Evolutionary conservation across 2,113 vertebrate species (phyloP).

Genomic region (Sander vitreus): DNA sequence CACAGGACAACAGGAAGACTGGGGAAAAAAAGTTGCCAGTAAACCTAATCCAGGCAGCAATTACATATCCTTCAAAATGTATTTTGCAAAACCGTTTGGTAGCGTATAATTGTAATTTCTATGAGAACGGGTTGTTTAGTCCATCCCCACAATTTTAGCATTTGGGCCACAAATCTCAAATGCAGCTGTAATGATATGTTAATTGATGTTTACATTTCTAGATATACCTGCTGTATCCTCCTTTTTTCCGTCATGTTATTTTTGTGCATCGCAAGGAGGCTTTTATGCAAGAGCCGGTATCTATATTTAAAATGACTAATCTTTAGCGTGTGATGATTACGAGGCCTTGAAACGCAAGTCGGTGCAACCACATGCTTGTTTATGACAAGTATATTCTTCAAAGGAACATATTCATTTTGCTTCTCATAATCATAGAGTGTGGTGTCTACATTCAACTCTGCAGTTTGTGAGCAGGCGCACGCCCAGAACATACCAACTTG

Average conservation of each 20-base stretch:
- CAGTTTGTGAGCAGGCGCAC: slow-evolving; percentile 27
- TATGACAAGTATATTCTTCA: slow-evolving; percentile 50
- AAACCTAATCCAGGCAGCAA: slow-evolving; percentile 27
- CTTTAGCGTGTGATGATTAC: slow-evolving; percentile 61
- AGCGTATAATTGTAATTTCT: slow-evolving; percentile 21
- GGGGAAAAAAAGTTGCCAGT: not conserved
- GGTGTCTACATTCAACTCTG: slow-evolving; percentile 37
- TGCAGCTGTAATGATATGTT: slow-evolving; percentile 19
- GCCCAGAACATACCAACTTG: slow-evolving; percentile 5
- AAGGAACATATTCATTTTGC: slow-evolving; percentile 58
- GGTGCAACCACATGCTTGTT: slow-evolving; percentile 69
- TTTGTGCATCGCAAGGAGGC: slow-evolving; percentile 29
- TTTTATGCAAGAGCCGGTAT: slow-evolving; percentile 42
- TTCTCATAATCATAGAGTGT: slow-evolving; percentile 54
- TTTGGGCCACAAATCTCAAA: slow-evolving; percentile 51
- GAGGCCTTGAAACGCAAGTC: slow-evolving; percentile 56
- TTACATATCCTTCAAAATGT: slow-evolving; percentile 34
- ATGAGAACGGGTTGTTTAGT: not conserved
- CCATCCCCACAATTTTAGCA: slow-evolving; percentile 15
- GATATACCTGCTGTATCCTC: slow-evolving; percentile 33
- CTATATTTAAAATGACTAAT: slow-evolving; percentile 79
- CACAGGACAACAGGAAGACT: not conserved
- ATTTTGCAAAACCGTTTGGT: slow-evolving; percentile 25
- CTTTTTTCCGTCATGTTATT: slow-evolving; percentile 23
- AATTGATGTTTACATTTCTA: slow-evolving; percentile 63